Percentiles rank a stretch among this genome's conserved stretches.
phyloP scores from a whole-genome alignment of 2,888 invertebrate genomes.

The Agrilus biguttatus region DNA sequence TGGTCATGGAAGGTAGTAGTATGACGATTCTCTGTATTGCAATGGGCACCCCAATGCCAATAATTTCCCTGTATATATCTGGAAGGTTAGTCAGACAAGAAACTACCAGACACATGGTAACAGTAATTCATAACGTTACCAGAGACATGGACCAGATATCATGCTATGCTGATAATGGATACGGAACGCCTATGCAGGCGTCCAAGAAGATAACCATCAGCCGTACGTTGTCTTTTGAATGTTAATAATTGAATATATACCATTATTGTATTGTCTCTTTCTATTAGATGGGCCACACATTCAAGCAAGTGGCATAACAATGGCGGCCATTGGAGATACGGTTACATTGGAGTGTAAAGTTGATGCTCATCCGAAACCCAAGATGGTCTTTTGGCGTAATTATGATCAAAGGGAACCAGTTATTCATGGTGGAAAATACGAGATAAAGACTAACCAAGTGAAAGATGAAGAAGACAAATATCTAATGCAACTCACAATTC shows the following conservation, averaged over 20 bases:
- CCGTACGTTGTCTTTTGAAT: slow-evolving; percentile 41
- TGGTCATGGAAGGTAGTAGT: slow-evolving; percentile 70
- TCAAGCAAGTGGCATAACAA: slow-evolving; percentile 62
- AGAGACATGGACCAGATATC: slow-evolving; percentile 75
- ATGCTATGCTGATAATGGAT: slow-evolving; percentile 79
- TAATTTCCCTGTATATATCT: slow-evolving; percentile 67
- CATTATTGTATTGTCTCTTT: no score
- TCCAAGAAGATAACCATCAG: slow-evolving; percentile 67
- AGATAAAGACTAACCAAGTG: slow-evolving; percentile 43
- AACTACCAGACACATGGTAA: slow-evolving; percentile 72
- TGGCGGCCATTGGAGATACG: slow-evolving; percentile 60
- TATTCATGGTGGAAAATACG: slow-evolving; percentile 62
- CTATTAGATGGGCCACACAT: slow-evolving; percentile 57
- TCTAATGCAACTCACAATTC: slow-evolving; percentile 60
- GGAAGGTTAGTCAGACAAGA: slow-evolving; percentile 69
- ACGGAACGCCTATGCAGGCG: slow-evolving; percentile 76
- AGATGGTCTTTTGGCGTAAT: slow-evolving; percentile 70
- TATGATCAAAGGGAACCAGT: slow-evolving; percentile 59
- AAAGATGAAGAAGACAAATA: slow-evolving; percentile 54
- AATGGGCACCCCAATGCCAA: slow-evolving; percentile 74
- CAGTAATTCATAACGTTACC: slow-evolving; percentile 72
- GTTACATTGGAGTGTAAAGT: slow-evolving; percentile 66
- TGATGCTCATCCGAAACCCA: slow-evolving; percentile 65
- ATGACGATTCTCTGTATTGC: slow-evolving; percentile 78
- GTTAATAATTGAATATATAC: background rate